Conservation (phyloP, 1,140 invertebrate genomes). For the Aphaenogaster floridana region DNA sequence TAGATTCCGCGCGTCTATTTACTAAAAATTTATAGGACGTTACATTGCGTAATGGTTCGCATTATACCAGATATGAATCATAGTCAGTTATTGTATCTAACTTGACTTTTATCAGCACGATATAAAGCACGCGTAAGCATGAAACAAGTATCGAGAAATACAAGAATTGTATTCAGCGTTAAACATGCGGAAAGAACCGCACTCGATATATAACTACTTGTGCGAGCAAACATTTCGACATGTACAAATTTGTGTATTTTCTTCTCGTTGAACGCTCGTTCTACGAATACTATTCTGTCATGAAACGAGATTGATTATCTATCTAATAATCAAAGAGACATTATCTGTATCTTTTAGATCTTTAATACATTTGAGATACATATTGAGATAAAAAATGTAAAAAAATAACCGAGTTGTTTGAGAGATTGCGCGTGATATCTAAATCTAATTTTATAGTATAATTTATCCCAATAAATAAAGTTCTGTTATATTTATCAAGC, state of each 20-base stretch:
- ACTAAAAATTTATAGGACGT: neutral
- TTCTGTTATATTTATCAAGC: neutral
- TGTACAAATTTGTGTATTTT: slow-evolving; percentile 28
- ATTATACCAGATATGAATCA: neutral
- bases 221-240: slow-evolving; percentile 4
- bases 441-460: neutral
- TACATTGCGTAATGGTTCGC: neutral
- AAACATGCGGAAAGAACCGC: neutral
- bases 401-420: neutral
- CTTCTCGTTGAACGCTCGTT: neutral
- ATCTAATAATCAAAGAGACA: neutral
- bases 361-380: neutral
- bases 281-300: neutral
- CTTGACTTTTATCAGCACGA: slow-evolving; percentile 14
- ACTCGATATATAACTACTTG: neutral
- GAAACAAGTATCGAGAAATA: slow-evolving; percentile 3
- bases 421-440: neutral
- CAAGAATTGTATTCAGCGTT: neutral
- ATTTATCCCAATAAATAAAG: neutral
- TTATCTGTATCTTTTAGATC: neutral
- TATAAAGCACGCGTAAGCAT: neutral
- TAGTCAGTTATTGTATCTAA: neutral
- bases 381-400: neutral
- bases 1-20: neutral
- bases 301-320: slow-evolving; percentile 17